These are phyloP conservation scores for Pavo muticus DNA, from an alignment of 2,113 vertebrate species.

Conservation along the genomic window DNA sequence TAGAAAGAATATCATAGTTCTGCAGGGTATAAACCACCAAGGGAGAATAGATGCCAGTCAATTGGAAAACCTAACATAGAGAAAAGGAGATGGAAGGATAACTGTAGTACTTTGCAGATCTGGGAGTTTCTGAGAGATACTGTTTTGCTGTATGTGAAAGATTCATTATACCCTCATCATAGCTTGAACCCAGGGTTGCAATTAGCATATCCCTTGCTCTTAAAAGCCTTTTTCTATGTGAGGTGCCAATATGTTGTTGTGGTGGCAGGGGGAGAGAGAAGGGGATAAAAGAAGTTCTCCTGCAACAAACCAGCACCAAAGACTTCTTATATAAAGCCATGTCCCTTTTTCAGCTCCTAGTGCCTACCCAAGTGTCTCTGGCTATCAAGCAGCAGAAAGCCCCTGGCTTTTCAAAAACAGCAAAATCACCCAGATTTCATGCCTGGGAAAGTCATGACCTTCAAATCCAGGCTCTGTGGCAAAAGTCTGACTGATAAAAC, in stretches of 20 bases:
- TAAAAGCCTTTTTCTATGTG: neutral
- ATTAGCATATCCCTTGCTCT: neutral
- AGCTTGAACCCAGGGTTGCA: neutral
- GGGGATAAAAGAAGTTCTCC: neutral
- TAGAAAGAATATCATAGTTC: neutral
- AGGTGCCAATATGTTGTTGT: neutral
- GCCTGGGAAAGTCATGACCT: neutral
- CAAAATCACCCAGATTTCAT: neutral
- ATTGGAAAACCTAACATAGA: neutral
- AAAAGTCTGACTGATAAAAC: neutral
- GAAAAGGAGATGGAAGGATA: neutral
- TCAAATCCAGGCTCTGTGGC: neutral
- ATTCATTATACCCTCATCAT: neutral
- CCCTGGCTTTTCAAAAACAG: neutral
- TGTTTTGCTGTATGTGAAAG: neutral
- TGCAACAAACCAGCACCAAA: neutral
- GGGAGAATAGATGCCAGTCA: neutral
- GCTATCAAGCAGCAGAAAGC: neutral
- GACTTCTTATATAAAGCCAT: neutral
- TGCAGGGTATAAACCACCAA: neutral
- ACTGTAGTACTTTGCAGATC: neutral
- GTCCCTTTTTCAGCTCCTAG: neutral
- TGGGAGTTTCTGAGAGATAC: neutral
- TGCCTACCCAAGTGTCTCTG: neutral
- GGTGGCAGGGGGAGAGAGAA: fast-evolving